Conservation (phyloP, 2,888 invertebrate genomes). For the Drosophila peninsularis region DNA sequence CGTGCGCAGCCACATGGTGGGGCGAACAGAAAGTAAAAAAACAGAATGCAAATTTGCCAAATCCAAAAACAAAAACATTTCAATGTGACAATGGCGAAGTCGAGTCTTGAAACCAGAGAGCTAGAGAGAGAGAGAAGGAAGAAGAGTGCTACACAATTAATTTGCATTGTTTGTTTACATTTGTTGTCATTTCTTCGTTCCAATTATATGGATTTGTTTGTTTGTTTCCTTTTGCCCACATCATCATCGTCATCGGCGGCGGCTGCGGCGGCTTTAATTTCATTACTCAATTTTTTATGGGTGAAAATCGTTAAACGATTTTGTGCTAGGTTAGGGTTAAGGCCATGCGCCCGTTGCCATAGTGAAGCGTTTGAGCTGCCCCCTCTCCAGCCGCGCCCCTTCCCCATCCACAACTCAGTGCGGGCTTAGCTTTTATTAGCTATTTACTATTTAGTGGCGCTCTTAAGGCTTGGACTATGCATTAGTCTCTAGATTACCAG, state of each 20-base stretch:
- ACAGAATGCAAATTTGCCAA: constrained; percentile 1
- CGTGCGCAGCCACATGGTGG: constrained; percentile 57
- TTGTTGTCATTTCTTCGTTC: constrained; percentile 5
- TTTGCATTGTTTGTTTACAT: constrained; percentile 52
- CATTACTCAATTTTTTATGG: constrained; percentile 10
- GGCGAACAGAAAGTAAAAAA: constrained; percentile 15
- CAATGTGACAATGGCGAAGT: constrained; percentile 32
- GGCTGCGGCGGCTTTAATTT: constrained; percentile 9
- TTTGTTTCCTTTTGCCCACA: not conserved
- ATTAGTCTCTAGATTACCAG: not conserved
- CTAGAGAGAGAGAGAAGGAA: not conserved
- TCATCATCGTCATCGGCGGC: no score
- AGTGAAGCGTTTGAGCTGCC: constrained; percentile 5
- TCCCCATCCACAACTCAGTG: not conserved
- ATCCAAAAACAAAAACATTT: constrained; percentile 46
- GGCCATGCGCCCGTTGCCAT: constrained; percentile 43
- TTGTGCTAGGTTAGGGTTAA: constrained; percentile 76
- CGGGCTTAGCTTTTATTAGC: not conserved
- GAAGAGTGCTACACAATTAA: constrained; percentile 31
- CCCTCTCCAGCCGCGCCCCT: not conserved
- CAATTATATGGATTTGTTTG: not conserved
- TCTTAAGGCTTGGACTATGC: not conserved
- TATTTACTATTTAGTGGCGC: not conserved
- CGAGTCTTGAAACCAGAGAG: constrained; percentile 1
- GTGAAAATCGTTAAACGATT: constrained; percentile 11